phyloP scores from a whole-genome alignment of 1,140 invertebrate genomes.

The Calliopsis andreniformis region DNA sequence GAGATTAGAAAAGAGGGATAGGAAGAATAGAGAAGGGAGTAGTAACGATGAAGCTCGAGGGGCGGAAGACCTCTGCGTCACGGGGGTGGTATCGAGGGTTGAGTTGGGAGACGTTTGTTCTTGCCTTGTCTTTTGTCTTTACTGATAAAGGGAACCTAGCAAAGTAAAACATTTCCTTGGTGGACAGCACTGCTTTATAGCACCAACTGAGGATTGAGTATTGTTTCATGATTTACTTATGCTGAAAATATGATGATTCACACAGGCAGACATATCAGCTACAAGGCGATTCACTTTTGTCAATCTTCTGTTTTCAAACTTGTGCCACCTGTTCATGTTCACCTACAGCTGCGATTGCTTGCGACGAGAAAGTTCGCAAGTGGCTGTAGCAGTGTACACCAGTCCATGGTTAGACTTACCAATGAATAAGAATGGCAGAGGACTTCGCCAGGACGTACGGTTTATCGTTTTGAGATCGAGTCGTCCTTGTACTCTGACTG shows the following conservation, averaged over 20 bases:
- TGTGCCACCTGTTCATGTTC: conserved; percentile 51
- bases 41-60: too few species aligned
- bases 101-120: too few species aligned
- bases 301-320: conserved; percentile 15
- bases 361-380: conserved; percentile 35
- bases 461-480: conserved; percentile 41
- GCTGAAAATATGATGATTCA: not conserved
- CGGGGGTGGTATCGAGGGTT: too few species aligned
- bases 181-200: too few species aligned
- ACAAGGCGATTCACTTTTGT: conserved; percentile 43
- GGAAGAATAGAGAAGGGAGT: too few species aligned
- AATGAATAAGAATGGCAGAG: conserved; percentile 14
- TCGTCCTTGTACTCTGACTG: conserved; percentile 43
- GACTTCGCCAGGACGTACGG: conserved; percentile 16
- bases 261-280: not conserved
- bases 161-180: too few species aligned
- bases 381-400: conserved; percentile 37
- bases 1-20: too few species aligned
- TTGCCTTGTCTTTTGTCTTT: too few species aligned
- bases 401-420: conserved; percentile 29
- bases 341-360: conserved; percentile 52
- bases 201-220: too few species aligned
- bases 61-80: too few species aligned
- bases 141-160: too few species aligned
- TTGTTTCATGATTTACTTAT: not conserved